Percentiles rank a stretch among this genome's conserved stretches.
These are phyloP conservation scores for Anthophora plumipes DNA, from an alignment of 2,888 invertebrate species.

Conservation along the genomic window DNA sequence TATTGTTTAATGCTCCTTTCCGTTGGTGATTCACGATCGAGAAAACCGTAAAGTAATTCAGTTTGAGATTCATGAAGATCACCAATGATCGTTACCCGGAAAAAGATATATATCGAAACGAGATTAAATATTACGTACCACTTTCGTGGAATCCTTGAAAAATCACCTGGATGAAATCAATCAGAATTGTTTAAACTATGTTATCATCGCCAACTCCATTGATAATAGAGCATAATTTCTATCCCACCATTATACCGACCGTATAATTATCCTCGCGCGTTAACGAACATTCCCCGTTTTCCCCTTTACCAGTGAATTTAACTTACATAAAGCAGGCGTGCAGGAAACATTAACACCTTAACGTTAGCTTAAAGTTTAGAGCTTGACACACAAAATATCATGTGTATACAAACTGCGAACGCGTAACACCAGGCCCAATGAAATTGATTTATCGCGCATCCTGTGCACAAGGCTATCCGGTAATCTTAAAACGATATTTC, in stretches of 20 bases:
- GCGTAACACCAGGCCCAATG: not conserved
- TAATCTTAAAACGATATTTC: not conserved
- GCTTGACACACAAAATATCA: not conserved
- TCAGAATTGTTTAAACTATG: not conserved
- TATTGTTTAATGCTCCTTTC: not conserved
- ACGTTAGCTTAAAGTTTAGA: not conserved
- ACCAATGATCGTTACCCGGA: not conserved
- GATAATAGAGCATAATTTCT: slow-evolving; percentile 13
- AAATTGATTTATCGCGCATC: slow-evolving; percentile 22
- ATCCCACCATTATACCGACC: slow-evolving; percentile 18
- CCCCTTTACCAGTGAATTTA: slow-evolving; percentile 6
- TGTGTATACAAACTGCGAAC: not conserved
- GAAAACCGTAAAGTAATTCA: not conserved
- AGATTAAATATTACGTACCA: not conserved
- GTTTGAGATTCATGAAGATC: not conserved
- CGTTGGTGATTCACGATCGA: not conserved
- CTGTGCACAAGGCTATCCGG: not conserved
- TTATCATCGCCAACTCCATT: not conserved
- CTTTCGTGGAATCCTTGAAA: slow-evolving; percentile 12
- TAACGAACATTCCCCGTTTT: not conserved
- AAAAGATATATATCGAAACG: not conserved
- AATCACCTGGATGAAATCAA: slow-evolving; percentile 8
- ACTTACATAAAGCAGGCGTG: slow-evolving; percentile 17
- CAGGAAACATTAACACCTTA: slow-evolving; percentile 34
- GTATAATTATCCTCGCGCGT: slow-evolving; percentile 23